Conservation (phyloP, 1,140 invertebrate species). For the Stratiolaelaps scimitus region DNA sequence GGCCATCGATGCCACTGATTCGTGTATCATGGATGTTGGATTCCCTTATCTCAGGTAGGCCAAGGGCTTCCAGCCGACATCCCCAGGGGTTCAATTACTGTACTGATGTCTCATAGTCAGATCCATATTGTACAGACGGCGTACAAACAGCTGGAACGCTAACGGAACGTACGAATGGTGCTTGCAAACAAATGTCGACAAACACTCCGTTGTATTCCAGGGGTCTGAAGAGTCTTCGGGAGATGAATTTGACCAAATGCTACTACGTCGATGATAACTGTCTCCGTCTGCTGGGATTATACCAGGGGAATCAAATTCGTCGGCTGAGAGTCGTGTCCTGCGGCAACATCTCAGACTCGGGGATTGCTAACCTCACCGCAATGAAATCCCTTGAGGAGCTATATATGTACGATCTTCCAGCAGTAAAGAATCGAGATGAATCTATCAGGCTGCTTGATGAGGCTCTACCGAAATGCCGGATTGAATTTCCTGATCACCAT, state of each 20-base stretch:
- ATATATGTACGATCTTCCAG: background rate
- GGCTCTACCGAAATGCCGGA: background rate
- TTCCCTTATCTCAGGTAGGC: slow-evolving; percentile 55
- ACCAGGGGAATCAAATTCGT: background rate
- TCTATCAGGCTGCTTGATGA: background rate
- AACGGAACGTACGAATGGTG: too few species aligned
- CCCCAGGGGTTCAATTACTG: too few species aligned
- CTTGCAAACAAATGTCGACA: too few species aligned
- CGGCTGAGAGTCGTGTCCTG: slow-evolving; percentile 7
- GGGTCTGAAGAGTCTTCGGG: background rate
- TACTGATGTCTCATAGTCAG: too few species aligned
- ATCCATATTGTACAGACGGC: too few species aligned
- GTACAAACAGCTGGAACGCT: background rate
- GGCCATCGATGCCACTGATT: slow-evolving; percentile 60
- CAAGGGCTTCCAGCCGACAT: too few species aligned
- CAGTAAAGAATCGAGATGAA: slow-evolving; percentile 1
- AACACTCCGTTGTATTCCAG: background rate
- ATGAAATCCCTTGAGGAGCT: background rate
- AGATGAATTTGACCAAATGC: background rate
- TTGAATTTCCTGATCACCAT: too few species aligned
- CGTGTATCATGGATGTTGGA: slow-evolving; percentile 60
- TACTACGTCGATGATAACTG: background rate
- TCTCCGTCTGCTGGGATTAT: background rate
- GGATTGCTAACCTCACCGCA: background rate
- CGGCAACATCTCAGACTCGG: background rate